Base-by-base conservation (phyloP, 1,140 invertebrate species). In the Trichonephila clavata region DNA sequence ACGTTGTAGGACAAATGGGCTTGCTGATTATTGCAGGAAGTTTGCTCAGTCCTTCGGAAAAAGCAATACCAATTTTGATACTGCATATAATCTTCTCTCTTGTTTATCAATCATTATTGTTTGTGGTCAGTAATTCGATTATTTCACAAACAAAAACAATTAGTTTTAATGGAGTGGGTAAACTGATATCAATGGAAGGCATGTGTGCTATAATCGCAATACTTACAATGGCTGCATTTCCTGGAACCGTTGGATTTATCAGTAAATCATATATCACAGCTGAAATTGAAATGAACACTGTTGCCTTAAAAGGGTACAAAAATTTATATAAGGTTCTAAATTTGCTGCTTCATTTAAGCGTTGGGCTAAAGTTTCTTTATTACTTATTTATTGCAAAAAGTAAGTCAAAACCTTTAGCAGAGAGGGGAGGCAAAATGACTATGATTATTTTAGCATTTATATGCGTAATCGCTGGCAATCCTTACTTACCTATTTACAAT, bases 101-200 rank as follows among this genome's bases (percentile, higher is more conserved):
- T 65, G 63, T 65, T 65, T 65, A 65, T 65, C 63, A 65, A 65
- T 65, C n/a, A 65, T 65, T 65, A 65, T 65, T 65, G 16, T 65
- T 65, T 65, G 63, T 65, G 63, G n/a, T 18, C 63, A 65, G 63
- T 4, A 65, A 18, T 65, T 65, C 63, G 63, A 65, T 65, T 65
- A 65, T n/a, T 65, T 65, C 63, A 65, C 63, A 4, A 65, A 18
- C 63, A 65, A 65, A 65, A 65, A 65, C 63, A 65, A 65, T 65
- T 65, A 68, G 20, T 68, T 68, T 68, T 68, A 68, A 68, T 14
- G 24, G 63, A 68, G 63, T 68, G 16, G 16, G 16, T 18, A 68
- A 68, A 68, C 63, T 68, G 6, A 68, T 68, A 14, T 68, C 63
- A 14, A 14, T 68, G 20, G 4, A 8, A 68, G 16, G 63, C 6